Evolutionary conservation across 2,113 vertebrate genomes (phyloP).

Genomic region (Orthonyx spaldingii): DNA sequence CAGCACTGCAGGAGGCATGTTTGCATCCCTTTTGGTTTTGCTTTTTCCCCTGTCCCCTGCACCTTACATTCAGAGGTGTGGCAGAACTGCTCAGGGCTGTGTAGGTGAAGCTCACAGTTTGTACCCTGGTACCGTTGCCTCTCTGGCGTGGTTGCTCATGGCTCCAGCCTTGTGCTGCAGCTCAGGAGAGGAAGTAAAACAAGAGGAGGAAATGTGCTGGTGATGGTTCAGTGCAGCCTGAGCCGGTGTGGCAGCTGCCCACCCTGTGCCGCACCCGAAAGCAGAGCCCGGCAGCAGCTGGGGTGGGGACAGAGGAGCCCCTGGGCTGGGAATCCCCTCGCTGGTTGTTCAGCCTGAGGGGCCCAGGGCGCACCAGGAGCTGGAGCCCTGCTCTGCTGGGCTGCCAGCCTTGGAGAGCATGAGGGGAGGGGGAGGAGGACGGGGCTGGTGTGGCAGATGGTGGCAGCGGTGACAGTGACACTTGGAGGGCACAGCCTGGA

Average conservation of each 20-base stretch:
- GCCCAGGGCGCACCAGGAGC: not conserved
- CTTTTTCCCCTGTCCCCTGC: not conserved
- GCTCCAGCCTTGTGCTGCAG: not conserved
- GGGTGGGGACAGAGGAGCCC: not conserved
- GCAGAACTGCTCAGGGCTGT: fast-evolving
- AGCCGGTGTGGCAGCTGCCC: not conserved
- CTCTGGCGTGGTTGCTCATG: not conserved
- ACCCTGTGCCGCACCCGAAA: fast-evolving
- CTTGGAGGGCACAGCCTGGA: not conserved
- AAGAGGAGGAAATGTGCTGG: not conserved
- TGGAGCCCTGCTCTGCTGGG: not conserved
- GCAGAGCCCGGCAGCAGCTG: not conserved
- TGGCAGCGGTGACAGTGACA: fast-evolving
- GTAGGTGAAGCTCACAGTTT: not conserved
- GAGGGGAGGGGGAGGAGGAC: not conserved
- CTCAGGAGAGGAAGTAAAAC: not conserved
- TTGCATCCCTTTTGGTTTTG: not conserved
- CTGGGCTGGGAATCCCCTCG: not conserved
- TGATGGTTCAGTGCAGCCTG: not conserved
- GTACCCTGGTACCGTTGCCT: not conserved
- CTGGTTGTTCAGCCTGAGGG: not conserved
- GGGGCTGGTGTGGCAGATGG: not conserved
- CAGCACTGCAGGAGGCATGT: not conserved
- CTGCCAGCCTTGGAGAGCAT: not conserved
- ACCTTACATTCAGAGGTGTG: not conserved